phyloP scores from a whole-genome alignment of 2,797 vertebrate species.

The Nasua narica region DNA sequence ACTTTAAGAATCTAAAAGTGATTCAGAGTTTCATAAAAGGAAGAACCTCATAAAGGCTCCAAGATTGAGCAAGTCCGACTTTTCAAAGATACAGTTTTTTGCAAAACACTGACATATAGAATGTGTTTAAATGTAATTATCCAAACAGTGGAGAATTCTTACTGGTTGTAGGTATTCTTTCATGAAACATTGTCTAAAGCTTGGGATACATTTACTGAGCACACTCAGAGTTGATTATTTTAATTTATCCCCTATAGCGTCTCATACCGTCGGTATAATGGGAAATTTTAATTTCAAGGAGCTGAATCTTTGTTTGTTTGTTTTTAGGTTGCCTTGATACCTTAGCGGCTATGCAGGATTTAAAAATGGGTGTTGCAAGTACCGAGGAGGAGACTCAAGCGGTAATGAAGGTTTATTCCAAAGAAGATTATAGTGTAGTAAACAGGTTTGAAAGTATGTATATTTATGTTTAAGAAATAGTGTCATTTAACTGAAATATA shows the following conservation, averaged over 20 bases:
- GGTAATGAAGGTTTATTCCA: conserved; percentile 99
- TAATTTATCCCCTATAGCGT: neutral
- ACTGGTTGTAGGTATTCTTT: neutral
- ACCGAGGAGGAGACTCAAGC: conserved; percentile 98
- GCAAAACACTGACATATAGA: neutral
- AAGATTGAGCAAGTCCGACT: neutral
- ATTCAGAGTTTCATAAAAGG: conserved; percentile 8
- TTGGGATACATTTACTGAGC: neutral
- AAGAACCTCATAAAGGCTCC: neutral
- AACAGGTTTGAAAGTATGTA: conserved; percentile 99
- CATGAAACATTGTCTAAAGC: neutral
- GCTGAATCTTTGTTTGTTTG: conserved; percentile 29
- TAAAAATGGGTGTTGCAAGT: conserved; percentile 97
- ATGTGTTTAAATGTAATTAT: conserved; percentile 2
- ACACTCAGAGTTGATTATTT: neutral
- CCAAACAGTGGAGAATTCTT: neutral
- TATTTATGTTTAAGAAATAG: conserved; percentile 8
- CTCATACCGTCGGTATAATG: neutral
- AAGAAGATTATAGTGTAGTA: conserved; percentile 98
- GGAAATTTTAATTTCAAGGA: neutral
- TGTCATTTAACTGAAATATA: neutral
- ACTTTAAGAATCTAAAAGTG: neutral
- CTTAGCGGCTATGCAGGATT: conserved; percentile 97
- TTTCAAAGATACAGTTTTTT: neutral
- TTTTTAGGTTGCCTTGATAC: conserved; percentile 96